Percentiles rank a stretch among this genome's conserved stretches.
Evolutionary conservation across 2,888 invertebrate genomes (phyloP).

Genomic region (Drepana falcataria): DNA sequence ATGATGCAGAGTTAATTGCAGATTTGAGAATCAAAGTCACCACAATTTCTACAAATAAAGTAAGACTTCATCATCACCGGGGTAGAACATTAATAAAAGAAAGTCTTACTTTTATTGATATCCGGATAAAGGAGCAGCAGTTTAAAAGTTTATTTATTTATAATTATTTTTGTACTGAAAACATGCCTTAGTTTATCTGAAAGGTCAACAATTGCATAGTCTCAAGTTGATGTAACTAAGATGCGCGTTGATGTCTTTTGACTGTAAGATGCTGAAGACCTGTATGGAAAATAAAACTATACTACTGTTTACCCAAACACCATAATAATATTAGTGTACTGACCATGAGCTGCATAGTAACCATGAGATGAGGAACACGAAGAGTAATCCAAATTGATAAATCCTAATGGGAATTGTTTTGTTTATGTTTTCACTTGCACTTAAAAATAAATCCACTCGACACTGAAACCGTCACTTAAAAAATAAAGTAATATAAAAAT

Average conservation of each 20-base stretch:
- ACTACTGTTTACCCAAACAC: constrained; percentile 6
- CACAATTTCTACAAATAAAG: too few species aligned
- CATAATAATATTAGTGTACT: constrained; percentile 30
- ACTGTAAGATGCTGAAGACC: constrained; percentile 24
- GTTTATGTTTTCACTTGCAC: constrained; percentile 58
- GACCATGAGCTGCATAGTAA: constrained; percentile 52
- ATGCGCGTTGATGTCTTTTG: constrained; percentile 75
- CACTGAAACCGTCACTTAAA: constrained; percentile 69
- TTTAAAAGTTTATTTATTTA: too few species aligned
- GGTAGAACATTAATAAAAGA: too few species aligned
- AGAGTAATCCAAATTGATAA: constrained; percentile 55
- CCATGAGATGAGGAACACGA: constrained; percentile 33
- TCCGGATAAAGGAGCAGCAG: too few species aligned
- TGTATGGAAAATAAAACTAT: constrained; percentile 3
- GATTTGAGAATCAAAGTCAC: too few species aligned
- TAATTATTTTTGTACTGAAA: too few species aligned
- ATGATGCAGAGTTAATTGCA: too few species aligned
- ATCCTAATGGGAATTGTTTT: constrained; percentile 51
- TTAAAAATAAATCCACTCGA: constrained; percentile 65
- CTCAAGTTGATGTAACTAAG: constrained; percentile 9
- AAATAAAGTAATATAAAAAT: constrained; percentile 51
- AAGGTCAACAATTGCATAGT: not conserved
- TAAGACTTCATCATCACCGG: too few species aligned
- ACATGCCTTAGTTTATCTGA: too few species aligned
- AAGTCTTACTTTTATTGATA: too few species aligned